Evolutionary conservation across 2,797 vertebrate species (phyloP).

Genomic region (Valencia hispanica): DNA sequence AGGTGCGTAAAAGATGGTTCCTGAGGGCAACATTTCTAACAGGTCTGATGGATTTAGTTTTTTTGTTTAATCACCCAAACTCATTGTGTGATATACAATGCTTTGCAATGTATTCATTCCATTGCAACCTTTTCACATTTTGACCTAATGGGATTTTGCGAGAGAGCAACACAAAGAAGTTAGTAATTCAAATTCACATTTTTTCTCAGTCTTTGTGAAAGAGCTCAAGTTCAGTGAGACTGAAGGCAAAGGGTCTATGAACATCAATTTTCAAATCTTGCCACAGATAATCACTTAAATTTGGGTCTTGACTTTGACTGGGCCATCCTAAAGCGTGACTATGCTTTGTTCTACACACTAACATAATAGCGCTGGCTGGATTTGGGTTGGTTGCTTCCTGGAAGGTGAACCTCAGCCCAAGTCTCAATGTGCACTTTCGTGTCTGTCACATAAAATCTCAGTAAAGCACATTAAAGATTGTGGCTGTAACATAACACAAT

Average conservation of each 20-base stretch:
- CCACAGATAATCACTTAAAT: neutral
- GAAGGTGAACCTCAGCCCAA: neutral
- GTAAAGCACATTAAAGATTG: neutral
- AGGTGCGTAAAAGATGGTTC: constrained; percentile 64
- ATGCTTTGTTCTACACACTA: neutral
- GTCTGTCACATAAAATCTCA: neutral
- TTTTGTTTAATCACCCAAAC: neutral
- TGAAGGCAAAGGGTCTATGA: neutral
- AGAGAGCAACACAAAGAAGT: neutral
- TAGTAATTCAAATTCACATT: no score
- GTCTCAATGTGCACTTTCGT: neutral
- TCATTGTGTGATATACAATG: no score
- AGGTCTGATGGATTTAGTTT: neutral
- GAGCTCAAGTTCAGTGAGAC: no score
- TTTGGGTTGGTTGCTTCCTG: neutral
- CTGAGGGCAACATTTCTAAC: neutral
- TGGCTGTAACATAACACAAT: neutral
- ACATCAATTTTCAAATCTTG: neutral
- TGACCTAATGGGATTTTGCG: neutral
- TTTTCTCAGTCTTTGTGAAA: neutral
- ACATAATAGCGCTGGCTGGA: neutral
- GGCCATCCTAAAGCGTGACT: neutral
- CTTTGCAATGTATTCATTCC: no score
- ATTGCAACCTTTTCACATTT: neutral
- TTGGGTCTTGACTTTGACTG: neutral